A percentile compares a stretch with the other conserved stretches of the same genome.
These are phyloP conservation scores for Coreius guichenoti DNA, from an alignment of 2,797 vertebrate species.

Conservation along the genomic window DNA sequence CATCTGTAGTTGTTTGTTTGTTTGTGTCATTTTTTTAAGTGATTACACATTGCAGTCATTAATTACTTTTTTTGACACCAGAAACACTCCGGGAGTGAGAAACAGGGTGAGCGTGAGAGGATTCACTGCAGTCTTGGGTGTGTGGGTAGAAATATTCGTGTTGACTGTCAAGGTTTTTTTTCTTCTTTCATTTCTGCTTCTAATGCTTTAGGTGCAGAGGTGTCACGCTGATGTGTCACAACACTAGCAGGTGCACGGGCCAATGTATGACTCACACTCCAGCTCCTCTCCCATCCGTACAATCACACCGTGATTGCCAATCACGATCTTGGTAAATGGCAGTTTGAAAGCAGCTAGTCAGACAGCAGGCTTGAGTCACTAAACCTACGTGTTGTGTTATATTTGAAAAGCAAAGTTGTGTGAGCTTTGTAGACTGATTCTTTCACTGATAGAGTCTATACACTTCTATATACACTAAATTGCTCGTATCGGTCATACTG, in stretches of 20 bases:
- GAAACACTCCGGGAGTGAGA: slow-evolving; percentile 16
- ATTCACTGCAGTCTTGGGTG: slow-evolving; percentile 17
- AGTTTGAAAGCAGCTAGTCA: neutral
- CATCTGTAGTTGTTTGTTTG: slow-evolving; percentile 4
- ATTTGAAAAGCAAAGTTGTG: neutral
- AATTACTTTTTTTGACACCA: slow-evolving; percentile 7
- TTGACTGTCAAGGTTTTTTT: slow-evolving; percentile 24
- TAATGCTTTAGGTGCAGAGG: slow-evolving; percentile 33
- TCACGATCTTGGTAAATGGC: slow-evolving; percentile 1
- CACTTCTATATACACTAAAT: neutral
- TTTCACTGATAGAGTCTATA: neutral
- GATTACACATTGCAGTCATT: slow-evolving; percentile 27
- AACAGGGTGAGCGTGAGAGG: neutral
- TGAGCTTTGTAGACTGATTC: neutral
- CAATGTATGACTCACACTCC: slow-evolving; percentile 40
- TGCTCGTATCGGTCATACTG: neutral
- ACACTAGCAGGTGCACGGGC: slow-evolving; percentile 36
- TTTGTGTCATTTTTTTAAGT: neutral
- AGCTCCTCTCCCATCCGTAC: neutral
- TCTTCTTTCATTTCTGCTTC: slow-evolving; percentile 2
- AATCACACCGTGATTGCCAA: slow-evolving; percentile 10
- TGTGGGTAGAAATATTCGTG: slow-evolving; percentile 39
- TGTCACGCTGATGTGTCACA: slow-evolving; percentile 43
- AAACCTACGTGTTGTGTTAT: neutral
- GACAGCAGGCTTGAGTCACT: slow-evolving; percentile 23